Evolutionary conservation across 92 coral and sea anemone genomes (phyloP), one percentile per base, ranked within the genome.

Genomic region (Isaurus tuberculatus): DNA sequence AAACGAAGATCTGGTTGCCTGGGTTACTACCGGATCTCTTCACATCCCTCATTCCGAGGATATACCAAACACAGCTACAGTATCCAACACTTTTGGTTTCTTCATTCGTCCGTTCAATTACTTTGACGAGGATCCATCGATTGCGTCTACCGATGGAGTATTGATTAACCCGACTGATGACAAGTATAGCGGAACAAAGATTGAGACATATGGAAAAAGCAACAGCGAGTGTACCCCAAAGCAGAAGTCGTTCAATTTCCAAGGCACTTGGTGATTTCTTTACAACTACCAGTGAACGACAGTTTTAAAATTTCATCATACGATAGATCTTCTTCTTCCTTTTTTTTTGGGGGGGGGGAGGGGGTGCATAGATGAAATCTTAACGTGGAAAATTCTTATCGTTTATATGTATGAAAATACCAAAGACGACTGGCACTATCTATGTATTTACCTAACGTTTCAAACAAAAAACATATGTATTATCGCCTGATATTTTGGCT

Each of bases 101-200:
- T 86, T 86, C 49, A 84, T 89, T 37, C 82, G 79, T 48, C 92
- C 92, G 51, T 89, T 79, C 43, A 89, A 89, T 57, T 89, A 79
- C 83, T 89, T 89, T 68, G 86, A 89, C 70, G 92, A 89, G 70
- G 92, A 89, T 37, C 92, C 92, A 36, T 89, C 92, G 46, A 80
- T 89, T 79, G 86, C 86, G 11, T 89, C 92, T 25, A 68, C 78
- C 27, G 92, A 89, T 53, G 81, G 71, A 8, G 89, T 89, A 30
- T 29, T 89, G 72, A 89, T 89, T 15, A 85, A 65, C 30, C 89
- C 92, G 22, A 30, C 81, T 29, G 51, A 58, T 42, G 55, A 16
- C 25, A 55, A 42, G 27, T 43, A 20, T 44, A 30, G 75, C 7
- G 91, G 89, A 26, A 19, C 84, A 5, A 84, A 86, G 40, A 84